Conservation (phyloP, 2,888 invertebrate genomes). For the Papilio elwesi region DNA sequence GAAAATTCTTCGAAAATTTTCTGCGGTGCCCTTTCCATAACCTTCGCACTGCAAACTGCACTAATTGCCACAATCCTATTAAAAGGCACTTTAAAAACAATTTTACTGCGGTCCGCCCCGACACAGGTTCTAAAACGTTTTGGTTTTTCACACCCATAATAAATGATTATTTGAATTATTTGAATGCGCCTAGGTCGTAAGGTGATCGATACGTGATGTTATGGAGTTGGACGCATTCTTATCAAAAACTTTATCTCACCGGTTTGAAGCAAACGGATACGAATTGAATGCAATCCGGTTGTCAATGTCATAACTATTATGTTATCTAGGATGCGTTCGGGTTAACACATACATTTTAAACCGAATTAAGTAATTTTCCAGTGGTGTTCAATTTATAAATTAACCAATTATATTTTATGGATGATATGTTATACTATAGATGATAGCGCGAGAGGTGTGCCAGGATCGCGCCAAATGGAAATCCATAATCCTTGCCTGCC, state of each 20-base stretch:
- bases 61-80: constrained; percentile 71
- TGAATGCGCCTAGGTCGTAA: constrained; percentile 61
- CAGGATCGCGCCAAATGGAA: no score
- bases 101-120: constrained; percentile 72
- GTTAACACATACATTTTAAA: background rate
- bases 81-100: constrained; percentile 66
- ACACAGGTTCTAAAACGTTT: constrained; percentile 65
- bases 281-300: constrained; percentile 40
- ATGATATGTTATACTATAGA: no score
- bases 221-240: constrained; percentile 54
- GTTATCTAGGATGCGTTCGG: constrained; percentile 26
- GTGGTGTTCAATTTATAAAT: background rate
- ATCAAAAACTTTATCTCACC: constrained; percentile 55
- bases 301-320: constrained; percentile 25
- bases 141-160: constrained; percentile 63
- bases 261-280: constrained; percentile 57
- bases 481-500: no score
- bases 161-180: constrained; percentile 40
- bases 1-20: constrained; percentile 56
- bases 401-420: no score
- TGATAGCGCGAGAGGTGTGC: no score
- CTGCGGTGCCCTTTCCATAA: constrained; percentile 75
- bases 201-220: constrained; percentile 53
- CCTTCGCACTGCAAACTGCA: constrained; percentile 64
- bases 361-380: background rate